Conservation (phyloP, 2,113 vertebrate genomes). For the Xerus inauris region DNA sequence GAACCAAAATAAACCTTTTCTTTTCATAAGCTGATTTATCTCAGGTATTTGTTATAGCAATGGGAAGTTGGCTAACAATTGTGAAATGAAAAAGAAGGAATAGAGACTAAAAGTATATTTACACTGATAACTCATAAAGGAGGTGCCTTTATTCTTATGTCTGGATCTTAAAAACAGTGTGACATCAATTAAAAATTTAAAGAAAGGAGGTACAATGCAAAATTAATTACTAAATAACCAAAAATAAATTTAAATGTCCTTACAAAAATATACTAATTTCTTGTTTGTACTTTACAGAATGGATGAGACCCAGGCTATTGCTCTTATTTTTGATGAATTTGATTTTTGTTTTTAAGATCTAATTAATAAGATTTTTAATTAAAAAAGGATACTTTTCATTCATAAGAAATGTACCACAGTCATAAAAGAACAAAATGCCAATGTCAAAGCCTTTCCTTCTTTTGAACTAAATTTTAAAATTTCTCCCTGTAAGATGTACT, state of each 20-base stretch:
- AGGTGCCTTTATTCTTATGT: constrained; percentile 4
- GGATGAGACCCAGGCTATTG: not conserved
- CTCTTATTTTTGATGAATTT: not conserved
- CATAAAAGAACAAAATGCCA: constrained; percentile 48
- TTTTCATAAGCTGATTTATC: not conserved
- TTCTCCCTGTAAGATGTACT: constrained; percentile 29
- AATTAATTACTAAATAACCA: not conserved
- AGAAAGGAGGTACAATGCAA: not conserved
- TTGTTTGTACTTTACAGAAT: not conserved
- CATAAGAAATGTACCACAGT: constrained; percentile 18
- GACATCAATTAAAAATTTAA: not conserved
- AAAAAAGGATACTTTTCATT: constrained; percentile 51
- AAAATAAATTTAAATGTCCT: not conserved
- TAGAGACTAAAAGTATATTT: not conserved
- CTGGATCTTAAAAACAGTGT: not conserved
- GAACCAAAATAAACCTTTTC: not conserved
- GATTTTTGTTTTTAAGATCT: constrained; percentile 42
- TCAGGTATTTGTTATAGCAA: not conserved
- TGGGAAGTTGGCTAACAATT: not conserved
- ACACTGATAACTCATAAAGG: not conserved
- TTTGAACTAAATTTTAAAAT: constrained; percentile 66
- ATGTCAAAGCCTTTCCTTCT: constrained; percentile 8
- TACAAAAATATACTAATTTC: constrained; percentile 39
- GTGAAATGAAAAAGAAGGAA: constrained; percentile 66
- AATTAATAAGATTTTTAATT: constrained; percentile 52